A percentile compares a stretch with the other conserved stretches of the same genome.
phyloP scores from a whole-genome alignment of 2,888 invertebrate genomes.

The Caenorhabditis becei region DNA sequence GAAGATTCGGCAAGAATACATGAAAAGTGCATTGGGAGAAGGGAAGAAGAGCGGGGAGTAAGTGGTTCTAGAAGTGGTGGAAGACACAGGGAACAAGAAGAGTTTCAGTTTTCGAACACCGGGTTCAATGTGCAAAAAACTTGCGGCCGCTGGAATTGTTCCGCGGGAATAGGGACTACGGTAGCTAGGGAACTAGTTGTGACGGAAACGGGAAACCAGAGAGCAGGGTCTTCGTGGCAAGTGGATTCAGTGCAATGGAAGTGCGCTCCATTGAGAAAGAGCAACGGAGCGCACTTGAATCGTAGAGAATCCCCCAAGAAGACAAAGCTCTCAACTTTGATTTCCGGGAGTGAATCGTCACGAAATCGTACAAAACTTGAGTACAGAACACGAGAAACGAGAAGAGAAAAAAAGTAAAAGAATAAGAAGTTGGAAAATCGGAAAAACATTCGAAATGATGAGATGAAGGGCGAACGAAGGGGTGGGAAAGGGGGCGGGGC shows the following conservation, averaged over 20 bases:
- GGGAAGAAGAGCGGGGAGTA: neutral
- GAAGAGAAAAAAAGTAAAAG: neutral
- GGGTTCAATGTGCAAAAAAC: constrained; percentile 49
- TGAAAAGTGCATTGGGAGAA: constrained; percentile 13
- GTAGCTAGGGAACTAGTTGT: neutral
- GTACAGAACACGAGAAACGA: neutral
- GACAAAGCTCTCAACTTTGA: neutral
- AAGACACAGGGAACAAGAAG: constrained; percentile 30
- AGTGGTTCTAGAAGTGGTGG: neutral
- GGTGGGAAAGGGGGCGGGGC: constrained; percentile 25
- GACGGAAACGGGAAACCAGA: too few species aligned
- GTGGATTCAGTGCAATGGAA: too few species aligned
- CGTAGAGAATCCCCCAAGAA: too few species aligned
- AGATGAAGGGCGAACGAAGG: too few species aligned
- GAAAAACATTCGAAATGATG: constrained; percentile 23
- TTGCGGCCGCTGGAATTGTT: neutral
- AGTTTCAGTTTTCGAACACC: constrained; percentile 53
- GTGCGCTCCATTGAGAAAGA: neutral
- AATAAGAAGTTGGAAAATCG: neutral
- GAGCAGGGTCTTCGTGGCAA: too few species aligned
- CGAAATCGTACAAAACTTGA: constrained; percentile 7
- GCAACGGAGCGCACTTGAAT: too few species aligned
- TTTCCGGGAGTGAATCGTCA: neutral
- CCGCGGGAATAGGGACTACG: neutral
- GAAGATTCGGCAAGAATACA: constrained; percentile 38